Conservation (phyloP, 2,113 vertebrate species). For the Manacus vitellinus region DNA sequence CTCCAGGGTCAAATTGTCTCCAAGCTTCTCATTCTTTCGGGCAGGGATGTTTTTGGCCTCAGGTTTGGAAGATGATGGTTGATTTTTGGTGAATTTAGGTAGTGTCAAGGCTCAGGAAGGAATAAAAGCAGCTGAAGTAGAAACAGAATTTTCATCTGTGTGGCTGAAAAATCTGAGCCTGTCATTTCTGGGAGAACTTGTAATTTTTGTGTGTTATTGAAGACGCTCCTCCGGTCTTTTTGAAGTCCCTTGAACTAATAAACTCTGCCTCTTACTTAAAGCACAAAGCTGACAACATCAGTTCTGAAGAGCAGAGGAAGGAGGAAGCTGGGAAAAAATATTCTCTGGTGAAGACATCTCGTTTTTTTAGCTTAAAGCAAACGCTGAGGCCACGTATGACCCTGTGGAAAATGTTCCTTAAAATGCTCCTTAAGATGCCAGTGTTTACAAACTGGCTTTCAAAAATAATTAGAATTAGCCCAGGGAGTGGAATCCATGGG, state of each 20-base stretch:
- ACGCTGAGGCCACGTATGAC: neutral
- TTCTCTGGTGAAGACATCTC: neutral
- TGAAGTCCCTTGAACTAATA: neutral
- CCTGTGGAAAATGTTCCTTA: neutral
- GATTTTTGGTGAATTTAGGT: neutral
- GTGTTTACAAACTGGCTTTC: neutral
- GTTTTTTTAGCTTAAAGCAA: neutral
- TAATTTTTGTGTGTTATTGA: neutral
- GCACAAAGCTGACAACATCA: constrained; percentile 23
- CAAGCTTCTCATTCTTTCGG: neutral
- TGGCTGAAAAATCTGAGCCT: neutral
- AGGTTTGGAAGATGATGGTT: neutral
- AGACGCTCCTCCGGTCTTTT: neutral
- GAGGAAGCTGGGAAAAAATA: neutral
- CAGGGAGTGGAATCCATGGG: neutral
- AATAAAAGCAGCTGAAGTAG: neutral
- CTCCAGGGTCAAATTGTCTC: neutral
- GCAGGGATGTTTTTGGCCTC: neutral
- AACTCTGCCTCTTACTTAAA: neutral
- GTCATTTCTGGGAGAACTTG: neutral
- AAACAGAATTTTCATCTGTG: neutral
- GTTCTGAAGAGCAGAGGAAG: neutral
- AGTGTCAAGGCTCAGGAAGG: fast-evolving
- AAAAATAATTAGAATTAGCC: neutral
- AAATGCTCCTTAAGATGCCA: neutral